Evolutionary conservation across 2,113 vertebrate genomes (phyloP).

Genomic region (Xenopus tropicalis): UCB_Xtro_10.0 CM004444.2:73178501-73179000

Average conservation of each 20-base stretch:
- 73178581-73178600: too few species aligned
- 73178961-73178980: too few species aligned
- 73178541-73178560: too few species aligned
- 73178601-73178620: neutral
- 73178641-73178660: neutral
- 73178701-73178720: conserved; percentile 22
- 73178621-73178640: neutral
- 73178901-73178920: too few species aligned
- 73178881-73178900: neutral
- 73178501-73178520: too few species aligned
- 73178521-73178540: too few species aligned
- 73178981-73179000: too few species aligned
- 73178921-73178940: too few species aligned
- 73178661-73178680: conserved; percentile 12
- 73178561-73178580: too few species aligned
- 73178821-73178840: conserved; percentile 33
- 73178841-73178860: conserved; percentile 28
- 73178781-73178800: conserved; percentile 22
- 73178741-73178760: conserved; percentile 18
- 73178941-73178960: too few species aligned
- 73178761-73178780: conserved; percentile 10
- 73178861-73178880: conserved; percentile 18
- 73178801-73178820: conserved; percentile 27
- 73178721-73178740: neutral
- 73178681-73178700: conserved; percentile 12